These are phyloP conservation scores for Amazona guildingii DNA, from an alignment of 2,113 vertebrate species.

Conservation along the genomic window DNA sequence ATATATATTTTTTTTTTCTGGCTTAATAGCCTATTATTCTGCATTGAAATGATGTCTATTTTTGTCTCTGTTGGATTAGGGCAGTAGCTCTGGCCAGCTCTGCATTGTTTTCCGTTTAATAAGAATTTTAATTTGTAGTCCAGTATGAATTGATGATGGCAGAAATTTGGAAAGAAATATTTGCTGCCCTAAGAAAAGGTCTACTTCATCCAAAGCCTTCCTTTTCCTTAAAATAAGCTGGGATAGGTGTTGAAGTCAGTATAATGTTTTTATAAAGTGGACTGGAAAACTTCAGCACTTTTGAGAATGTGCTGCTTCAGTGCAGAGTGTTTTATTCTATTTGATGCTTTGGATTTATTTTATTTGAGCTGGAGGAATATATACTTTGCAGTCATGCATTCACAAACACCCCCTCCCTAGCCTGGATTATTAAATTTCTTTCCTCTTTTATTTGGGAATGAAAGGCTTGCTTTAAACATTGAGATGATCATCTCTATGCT, in stretches of 20 bases:
- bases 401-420: background rate
- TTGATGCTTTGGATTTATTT: background rate
- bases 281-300: background rate
- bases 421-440: background rate
- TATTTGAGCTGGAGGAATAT: background rate
- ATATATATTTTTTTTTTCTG: background rate
- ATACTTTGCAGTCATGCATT: background rate
- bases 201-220: background rate
- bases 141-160: background rate
- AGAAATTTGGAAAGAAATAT: background rate
- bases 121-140: background rate
- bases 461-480: background rate
- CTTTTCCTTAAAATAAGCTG: background rate
- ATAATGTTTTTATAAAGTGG: background rate
- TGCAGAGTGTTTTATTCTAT: background rate
- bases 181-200: background rate
- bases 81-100: background rate
- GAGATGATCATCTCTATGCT: background rate
- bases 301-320: background rate
- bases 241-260: background rate
- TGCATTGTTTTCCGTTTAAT: background rate
- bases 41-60: background rate
- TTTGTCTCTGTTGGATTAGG: background rate
- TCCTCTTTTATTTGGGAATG: background rate
- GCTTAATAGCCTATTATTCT: background rate